phyloP scores from a whole-genome alignment of 2,888 invertebrate genomes.

The Abscondita cerata region DNA sequence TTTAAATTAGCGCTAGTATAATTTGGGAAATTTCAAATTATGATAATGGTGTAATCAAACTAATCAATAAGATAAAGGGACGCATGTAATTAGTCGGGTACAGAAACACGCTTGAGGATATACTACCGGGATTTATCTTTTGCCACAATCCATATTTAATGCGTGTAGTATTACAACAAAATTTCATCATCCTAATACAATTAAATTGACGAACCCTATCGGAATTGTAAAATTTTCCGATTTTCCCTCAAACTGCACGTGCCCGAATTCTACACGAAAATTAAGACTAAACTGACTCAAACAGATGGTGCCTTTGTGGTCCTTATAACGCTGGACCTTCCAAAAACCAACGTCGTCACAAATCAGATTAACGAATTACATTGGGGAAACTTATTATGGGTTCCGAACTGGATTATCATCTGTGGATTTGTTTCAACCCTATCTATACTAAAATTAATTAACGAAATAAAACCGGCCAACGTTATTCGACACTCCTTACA shows the following conservation, averaged over 20 bases:
- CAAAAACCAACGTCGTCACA: slow-evolving; percentile 26
- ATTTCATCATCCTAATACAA: slow-evolving; percentile 6
- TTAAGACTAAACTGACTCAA: not conserved
- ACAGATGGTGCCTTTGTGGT: slow-evolving; percentile 28
- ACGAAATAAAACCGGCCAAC: slow-evolving; percentile 19
- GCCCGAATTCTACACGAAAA: not conserved
- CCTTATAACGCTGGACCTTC: slow-evolving; percentile 20
- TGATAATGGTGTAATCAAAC: too few relatives aligned
- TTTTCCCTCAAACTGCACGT: too few relatives aligned
- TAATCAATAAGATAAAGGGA: not conserved
- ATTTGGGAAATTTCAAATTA: too few relatives aligned
- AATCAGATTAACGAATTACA: slow-evolving; percentile 39
- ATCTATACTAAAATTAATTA: slow-evolving; percentile 30
- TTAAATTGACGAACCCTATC: slow-evolving; percentile 1
- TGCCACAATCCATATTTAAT: slow-evolving; percentile 7
- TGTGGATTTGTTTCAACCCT: slow-evolving; percentile 27
- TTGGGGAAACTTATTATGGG: slow-evolving; percentile 33
- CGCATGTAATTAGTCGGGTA: slow-evolving; percentile 2
- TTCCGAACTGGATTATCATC: slow-evolving; percentile 30
- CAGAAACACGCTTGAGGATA: slow-evolving; percentile 2
- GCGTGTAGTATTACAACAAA: slow-evolving; percentile 7
- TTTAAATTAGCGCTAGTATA: not conserved
- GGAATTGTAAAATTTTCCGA: not conserved
- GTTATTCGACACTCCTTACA: too few relatives aligned
- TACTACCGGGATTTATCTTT: slow-evolving; percentile 4